A percentile compares a stretch with the other conserved stretches of the same genome.
Evolutionary conservation across 1,140 invertebrate species (phyloP).

Genomic region (Meteorus sp.): DNA sequence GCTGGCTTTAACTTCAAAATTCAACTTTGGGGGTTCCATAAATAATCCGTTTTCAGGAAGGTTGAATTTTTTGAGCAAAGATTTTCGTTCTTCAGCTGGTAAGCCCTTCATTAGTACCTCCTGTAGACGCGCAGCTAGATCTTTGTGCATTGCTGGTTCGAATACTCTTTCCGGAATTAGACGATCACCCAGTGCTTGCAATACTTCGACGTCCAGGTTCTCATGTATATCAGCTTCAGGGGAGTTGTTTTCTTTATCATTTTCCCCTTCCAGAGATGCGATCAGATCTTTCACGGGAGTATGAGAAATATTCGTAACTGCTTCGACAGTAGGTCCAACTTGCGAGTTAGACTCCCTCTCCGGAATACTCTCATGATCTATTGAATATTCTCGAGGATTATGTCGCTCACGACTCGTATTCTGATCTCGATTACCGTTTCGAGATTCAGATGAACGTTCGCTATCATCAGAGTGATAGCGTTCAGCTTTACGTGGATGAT

Average conservation of each 20-base stretch:
- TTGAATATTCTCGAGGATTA: too few relatives aligned
- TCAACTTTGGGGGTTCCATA: constrained; percentile 18
- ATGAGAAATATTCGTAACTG: too few relatives aligned
- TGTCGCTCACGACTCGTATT: too few relatives aligned
- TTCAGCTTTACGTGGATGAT: too few relatives aligned
- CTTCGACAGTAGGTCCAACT: too few relatives aligned
- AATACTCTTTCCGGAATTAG: constrained; percentile 13
- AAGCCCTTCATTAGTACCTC: constrained; percentile 24
- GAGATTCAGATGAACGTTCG: too few relatives aligned
- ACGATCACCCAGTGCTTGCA: constrained; percentile 17
- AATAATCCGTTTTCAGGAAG: constrained; percentile 9
- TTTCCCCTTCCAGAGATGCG: background rate
- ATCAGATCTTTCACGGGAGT: background rate
- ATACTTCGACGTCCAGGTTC: constrained; percentile 3
- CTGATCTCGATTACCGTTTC: too few relatives aligned
- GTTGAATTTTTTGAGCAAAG: constrained; percentile 14
- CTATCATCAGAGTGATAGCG: too few relatives aligned
- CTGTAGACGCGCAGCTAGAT: constrained; percentile 9
- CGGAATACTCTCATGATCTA: too few relatives aligned
- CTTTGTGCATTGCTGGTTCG: constrained; percentile 11
- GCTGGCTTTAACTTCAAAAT: constrained; percentile 12
- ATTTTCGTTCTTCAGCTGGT: constrained; percentile 1
- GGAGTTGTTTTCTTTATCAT: background rate
- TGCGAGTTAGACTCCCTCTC: too few relatives aligned
- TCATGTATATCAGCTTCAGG: background rate